Conservation (phyloP, 2,888 invertebrate genomes). For the Parnassius mnemosyne region DNA sequence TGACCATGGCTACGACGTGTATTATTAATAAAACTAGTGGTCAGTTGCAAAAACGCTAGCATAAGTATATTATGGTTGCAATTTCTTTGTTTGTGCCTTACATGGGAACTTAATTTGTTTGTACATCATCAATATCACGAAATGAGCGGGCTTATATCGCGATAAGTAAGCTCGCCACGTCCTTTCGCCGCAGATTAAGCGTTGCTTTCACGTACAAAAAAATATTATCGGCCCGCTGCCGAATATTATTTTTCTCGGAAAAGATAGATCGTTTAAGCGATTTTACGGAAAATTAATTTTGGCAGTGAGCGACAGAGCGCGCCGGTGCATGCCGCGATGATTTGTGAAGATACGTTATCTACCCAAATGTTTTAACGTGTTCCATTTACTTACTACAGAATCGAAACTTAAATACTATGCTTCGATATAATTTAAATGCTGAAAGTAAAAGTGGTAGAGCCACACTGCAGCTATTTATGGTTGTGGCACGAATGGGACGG, state of each 20-base stretch:
- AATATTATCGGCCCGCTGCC: conserved; percentile 57
- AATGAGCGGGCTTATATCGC: conserved; percentile 51
- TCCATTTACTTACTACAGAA: background rate
- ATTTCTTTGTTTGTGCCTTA: conserved; percentile 41
- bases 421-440: too few relatives aligned
- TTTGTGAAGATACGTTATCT: conserved; percentile 59
- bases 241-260: conserved; percentile 73
- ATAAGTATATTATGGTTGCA: conserved; percentile 31
- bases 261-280: conserved; percentile 74
- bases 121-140: conserved; percentile 52
- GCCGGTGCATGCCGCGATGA: conserved; percentile 52
- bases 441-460: too few relatives aligned
- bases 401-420: too few relatives aligned
- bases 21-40: conserved; percentile 56
- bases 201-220: conserved; percentile 48
- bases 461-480: too few relatives aligned
- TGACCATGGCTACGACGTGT: conserved; percentile 46
- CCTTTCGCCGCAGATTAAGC: conserved; percentile 60
- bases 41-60: conserved; percentile 46
- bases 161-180: conserved; percentile 55
- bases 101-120: conserved; percentile 68
- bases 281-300: conserved; percentile 77
- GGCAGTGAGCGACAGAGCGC: conserved; percentile 70
- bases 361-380: background rate
- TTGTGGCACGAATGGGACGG: too few relatives aligned